Evolutionary conservation across 1,140 invertebrate species (phyloP).

Genomic region (Dreissena rostriformis): DNA sequence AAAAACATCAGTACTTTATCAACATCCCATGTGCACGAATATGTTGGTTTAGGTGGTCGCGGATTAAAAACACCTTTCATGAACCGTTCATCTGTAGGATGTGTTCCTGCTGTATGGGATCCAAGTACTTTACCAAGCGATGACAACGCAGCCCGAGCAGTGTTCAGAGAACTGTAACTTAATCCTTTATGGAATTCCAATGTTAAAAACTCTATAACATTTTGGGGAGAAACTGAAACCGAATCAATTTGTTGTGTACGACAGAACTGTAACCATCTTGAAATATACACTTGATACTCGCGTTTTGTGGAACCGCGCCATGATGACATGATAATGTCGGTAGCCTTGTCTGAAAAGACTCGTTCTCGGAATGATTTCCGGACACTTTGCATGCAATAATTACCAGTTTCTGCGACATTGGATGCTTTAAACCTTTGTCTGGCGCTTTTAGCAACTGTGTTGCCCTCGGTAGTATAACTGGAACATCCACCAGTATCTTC

Average conservation of each 20-base stretch:
- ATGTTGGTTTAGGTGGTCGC: no score
- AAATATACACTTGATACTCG: constrained; percentile 51
- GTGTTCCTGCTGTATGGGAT: no score
- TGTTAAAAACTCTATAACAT: constrained; percentile 55
- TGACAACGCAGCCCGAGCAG: no score
- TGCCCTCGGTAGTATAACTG: constrained; percentile 42
- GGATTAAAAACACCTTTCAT: no score
- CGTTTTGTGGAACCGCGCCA: constrained; percentile 53
- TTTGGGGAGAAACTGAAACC: constrained; percentile 33
- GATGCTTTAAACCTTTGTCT: constrained; percentile 18
- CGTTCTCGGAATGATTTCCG: constrained; percentile 8
- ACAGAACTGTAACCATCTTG: constrained; percentile 55
- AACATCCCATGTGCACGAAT: no score
- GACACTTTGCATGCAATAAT: constrained; percentile 56
- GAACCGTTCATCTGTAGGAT: no score
- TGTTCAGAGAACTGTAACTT: no score
- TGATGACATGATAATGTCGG: constrained; percentile 17
- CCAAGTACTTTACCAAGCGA: no score
- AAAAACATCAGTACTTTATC: no score
- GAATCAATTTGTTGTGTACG: constrained; percentile 54
- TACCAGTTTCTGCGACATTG: constrained; percentile 28
- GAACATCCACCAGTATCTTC: constrained; percentile 29
- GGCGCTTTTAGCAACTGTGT: constrained; percentile 26
- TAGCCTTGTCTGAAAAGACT: constrained; percentile 42
- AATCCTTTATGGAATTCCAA: constrained; percentile 35